Evolutionary conservation across 2,797 vertebrate species (phyloP).

Genomic region (Antennarius maculatus): DNA sequence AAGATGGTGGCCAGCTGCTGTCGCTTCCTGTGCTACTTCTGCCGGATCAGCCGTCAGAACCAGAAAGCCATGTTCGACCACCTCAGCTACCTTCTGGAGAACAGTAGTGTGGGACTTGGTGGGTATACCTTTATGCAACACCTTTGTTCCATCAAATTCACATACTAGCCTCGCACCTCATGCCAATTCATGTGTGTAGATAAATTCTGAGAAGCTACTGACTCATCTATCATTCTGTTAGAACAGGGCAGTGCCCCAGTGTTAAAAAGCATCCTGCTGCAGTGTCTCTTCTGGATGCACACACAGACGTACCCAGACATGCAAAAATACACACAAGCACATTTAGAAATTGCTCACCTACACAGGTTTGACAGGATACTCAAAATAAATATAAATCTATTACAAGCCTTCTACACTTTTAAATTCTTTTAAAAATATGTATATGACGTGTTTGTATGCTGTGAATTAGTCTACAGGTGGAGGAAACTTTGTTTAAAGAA

Average conservation of each 20-base stretch:
- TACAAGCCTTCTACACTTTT: neutral
- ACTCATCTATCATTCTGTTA: constrained; percentile 51
- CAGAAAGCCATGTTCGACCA: constrained; percentile 99
- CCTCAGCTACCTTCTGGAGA: constrained; percentile 96
- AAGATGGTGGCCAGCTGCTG: constrained; percentile 99
- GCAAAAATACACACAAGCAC: neutral
- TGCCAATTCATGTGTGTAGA: constrained; percentile 12
- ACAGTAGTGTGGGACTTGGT: constrained; percentile 97
- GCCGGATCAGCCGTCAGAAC: constrained; percentile 97
- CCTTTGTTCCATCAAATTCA: neutral
- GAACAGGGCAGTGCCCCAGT: constrained; percentile 34
- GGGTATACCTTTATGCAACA: constrained; percentile 43
- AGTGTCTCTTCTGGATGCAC: constrained; percentile 14
- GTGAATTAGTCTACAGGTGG: no score
- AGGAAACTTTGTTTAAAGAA: no score
- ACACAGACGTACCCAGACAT: constrained; percentile 1
- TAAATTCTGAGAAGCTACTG: constrained; percentile 26
- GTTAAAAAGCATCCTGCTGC: constrained; percentile 20
- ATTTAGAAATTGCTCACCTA: constrained; percentile 5
- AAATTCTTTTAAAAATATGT: no score
- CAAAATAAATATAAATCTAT: neutral
- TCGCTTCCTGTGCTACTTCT: constrained; percentile 98
- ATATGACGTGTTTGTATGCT: no score
- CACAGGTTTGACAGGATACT: neutral
- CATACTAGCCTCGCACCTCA: no score